Conservation (phyloP, 2,888 invertebrate genomes). For the Polydrusus tereticollis region DNA sequence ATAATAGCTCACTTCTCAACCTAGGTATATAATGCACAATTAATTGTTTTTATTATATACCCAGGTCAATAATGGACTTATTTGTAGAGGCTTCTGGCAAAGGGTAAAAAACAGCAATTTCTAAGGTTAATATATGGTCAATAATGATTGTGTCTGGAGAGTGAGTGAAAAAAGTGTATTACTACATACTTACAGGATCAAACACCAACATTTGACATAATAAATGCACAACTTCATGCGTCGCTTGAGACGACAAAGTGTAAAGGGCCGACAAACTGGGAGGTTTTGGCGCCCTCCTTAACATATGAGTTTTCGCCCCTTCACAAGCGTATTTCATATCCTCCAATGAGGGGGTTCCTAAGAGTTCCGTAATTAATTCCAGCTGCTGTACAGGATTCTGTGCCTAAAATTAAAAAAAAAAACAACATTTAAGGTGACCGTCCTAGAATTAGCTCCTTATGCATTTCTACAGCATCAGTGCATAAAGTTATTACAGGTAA, state of each 20-base stretch:
- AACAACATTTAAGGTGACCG: not conserved
- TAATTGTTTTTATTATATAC: too few relatives aligned
- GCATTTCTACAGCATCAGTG: too few relatives aligned
- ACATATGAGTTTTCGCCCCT: constrained; percentile 92
- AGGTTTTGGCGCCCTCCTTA: constrained; percentile 88
- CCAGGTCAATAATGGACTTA: too few relatives aligned
- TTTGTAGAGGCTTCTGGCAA: too few relatives aligned
- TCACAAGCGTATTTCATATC: constrained; percentile 99
- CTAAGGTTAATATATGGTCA: too few relatives aligned
- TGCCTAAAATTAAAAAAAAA: constrained; percentile 84
- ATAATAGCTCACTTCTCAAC: too few relatives aligned
- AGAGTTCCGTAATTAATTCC: constrained; percentile 96
- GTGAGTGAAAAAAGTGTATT: not conserved
- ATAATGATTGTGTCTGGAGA: too few relatives aligned
- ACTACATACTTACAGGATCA: constrained; percentile 84
- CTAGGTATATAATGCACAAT: too few relatives aligned
- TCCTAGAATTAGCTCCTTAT: not conserved
- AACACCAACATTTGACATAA: constrained; percentile 98
- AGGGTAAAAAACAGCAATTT: too few relatives aligned
- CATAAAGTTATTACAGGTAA: too few relatives aligned
- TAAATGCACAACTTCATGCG: constrained; percentile 98
- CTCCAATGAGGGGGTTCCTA: constrained; percentile 95
- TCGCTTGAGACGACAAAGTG: constrained; percentile 89
- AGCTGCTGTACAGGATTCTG: constrained; percentile 97
- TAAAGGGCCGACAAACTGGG: constrained; percentile 91